A percentile compares a stretch with the other conserved stretches of the same genome.
Conservation (phyloP, 1,140 invertebrate genomes). For the Hermatobates lingyangjiaoensis region DNA sequence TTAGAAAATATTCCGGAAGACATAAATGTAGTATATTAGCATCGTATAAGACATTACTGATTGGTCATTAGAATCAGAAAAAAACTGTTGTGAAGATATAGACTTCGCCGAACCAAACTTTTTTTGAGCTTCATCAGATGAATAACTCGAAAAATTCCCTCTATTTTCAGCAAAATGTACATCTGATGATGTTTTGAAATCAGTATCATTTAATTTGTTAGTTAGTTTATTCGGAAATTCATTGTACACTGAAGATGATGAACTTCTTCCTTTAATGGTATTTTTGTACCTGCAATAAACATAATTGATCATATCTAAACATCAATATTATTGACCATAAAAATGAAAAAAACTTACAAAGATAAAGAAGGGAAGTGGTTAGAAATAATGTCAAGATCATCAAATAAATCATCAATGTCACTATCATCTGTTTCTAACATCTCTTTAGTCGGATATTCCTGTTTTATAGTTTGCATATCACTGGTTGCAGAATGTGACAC, state of each 20-base stretch:
- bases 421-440: slow-evolving; percentile 21
- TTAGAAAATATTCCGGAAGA: too few relatives aligned
- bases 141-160: background rate
- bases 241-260: too few relatives aligned
- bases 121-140: slow-evolving; percentile 55
- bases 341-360: too few relatives aligned
- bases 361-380: slow-evolving; percentile 7
- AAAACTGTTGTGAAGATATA: slow-evolving; percentile 94
- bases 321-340: too few relatives aligned
- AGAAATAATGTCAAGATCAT: slow-evolving; percentile 24
- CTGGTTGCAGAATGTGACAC: slow-evolving; percentile 81
- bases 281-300: too few relatives aligned
- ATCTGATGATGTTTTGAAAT: too few relatives aligned
- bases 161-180: background rate
- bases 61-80: slow-evolving; percentile 40
- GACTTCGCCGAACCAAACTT: slow-evolving; percentile 93
- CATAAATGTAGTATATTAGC: too few relatives aligned
- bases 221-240: too few relatives aligned
- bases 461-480: slow-evolving; percentile 85
- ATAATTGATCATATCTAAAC: too few relatives aligned
- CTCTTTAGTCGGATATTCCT: slow-evolving; percentile 39
- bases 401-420: slow-evolving; percentile 30
- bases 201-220: too few relatives aligned
- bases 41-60: slow-evolving; percentile 10
- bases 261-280: too few relatives aligned